phyloP scores from a whole-genome alignment of 2,113 vertebrate species.

The Nettapus auritus region DNA sequence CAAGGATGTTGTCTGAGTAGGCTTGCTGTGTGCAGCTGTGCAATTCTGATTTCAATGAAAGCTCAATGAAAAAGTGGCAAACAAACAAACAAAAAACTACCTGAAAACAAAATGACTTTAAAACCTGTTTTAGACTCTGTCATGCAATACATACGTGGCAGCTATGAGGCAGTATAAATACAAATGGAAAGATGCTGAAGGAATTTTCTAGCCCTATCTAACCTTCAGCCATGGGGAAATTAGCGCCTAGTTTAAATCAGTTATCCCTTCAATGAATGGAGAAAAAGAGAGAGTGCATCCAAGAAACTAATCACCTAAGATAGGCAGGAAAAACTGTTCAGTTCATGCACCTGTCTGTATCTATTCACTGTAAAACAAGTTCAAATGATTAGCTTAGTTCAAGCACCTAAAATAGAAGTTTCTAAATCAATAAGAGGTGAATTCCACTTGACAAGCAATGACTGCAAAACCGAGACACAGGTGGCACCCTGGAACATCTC shows the following conservation, averaged over 20 bases:
- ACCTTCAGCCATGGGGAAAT: background rate
- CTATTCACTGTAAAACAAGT: background rate
- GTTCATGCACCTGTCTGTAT: rapidly evolving
- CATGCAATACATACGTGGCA: background rate
- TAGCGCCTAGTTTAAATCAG: background rate
- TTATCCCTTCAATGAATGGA: background rate
- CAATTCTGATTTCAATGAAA: background rate
- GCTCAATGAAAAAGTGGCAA: background rate
- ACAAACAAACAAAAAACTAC: background rate
- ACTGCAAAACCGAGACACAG: background rate
- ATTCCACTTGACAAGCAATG: background rate
- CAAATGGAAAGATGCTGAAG: background rate
- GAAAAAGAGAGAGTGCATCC: background rate
- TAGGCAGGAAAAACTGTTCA: background rate
- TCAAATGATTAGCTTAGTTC: background rate
- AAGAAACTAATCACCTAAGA: background rate
- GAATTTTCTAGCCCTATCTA: background rate
- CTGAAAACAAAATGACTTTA: background rate
- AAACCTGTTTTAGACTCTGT: background rate
- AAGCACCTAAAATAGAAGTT: background rate
- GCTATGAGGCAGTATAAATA: background rate
- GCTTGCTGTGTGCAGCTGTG: background rate
- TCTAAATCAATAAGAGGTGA: background rate
- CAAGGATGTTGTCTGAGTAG: background rate
- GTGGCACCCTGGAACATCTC: background rate